Conservation (phyloP, 37 sponge, comb jelly and placozoan genomes). For the Theonella swinhoei region DNA sequence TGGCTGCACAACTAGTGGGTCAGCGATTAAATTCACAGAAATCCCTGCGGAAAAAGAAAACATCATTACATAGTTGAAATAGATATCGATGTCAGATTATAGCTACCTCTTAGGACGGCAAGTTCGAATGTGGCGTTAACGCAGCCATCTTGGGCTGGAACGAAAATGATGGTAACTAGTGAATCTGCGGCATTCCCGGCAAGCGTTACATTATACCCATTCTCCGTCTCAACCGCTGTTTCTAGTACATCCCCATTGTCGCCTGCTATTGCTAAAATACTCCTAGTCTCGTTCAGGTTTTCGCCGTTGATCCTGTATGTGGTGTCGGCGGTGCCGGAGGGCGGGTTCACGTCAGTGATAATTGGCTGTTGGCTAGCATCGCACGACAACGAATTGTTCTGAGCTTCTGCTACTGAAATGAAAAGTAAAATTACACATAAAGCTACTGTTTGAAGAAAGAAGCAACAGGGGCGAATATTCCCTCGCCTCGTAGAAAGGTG, state of each 20-base stretch:
- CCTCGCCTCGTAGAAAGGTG: background rate
- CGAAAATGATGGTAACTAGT: conserved; percentile 1
- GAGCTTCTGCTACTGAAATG: background rate
- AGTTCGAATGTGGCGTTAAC: background rate
- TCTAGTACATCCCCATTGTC: background rate
- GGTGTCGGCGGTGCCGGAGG: conserved; percentile 17
- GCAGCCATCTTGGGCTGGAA: background rate
- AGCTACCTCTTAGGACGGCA: too few relatives aligned
- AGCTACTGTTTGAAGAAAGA: too few relatives aligned
- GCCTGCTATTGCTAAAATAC: background rate
- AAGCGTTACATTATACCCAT: too few relatives aligned
- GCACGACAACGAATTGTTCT: background rate
- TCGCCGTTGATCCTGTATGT: conserved; percentile 22
- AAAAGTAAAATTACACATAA: background rate
- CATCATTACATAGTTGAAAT: too few relatives aligned
- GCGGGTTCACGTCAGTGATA: conserved; percentile 9
- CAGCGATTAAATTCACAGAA: background rate
- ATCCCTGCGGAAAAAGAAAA: background rate
- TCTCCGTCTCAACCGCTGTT: background rate
- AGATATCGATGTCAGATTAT: background rate
- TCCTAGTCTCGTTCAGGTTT: conserved; percentile 1
- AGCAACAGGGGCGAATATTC: background rate
- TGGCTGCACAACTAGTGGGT: conserved; percentile 14
- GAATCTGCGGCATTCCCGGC: background rate
- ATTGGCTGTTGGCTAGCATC: conserved; percentile 11